phyloP scores from a whole-genome alignment of 2,888 invertebrate genomes.

The Caenorhabditis sp. region DNA sequence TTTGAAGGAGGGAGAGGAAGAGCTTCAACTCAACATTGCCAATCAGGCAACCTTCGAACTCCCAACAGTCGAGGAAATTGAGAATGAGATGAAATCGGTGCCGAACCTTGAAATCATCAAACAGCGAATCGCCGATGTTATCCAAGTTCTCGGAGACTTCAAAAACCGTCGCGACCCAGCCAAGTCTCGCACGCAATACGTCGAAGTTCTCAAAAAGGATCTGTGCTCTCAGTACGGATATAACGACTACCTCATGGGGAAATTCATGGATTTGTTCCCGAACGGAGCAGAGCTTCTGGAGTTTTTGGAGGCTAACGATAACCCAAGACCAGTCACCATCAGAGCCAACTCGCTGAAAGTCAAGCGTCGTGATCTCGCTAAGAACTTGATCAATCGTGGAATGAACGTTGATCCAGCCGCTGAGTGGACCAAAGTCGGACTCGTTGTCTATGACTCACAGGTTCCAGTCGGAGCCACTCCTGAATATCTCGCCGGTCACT shows the following conservation, averaged over 20 bases:
- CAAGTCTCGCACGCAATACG: constrained; percentile 75
- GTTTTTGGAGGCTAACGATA: constrained; percentile 96
- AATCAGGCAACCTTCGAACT: constrained; percentile 72
- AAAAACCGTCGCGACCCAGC: constrained; percentile 74
- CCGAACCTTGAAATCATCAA: constrained; percentile 78
- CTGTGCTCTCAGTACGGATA: constrained; percentile 96
- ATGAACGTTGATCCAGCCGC: constrained; percentile 98
- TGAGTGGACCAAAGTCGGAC: constrained; percentile 98
- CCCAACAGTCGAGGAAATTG: constrained; percentile 79
- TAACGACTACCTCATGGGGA: constrained; percentile 95
- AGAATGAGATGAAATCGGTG: constrained; percentile 74
- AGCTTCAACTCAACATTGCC: constrained; percentile 79
- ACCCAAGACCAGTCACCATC: constrained; percentile 94
- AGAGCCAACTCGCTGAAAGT: constrained; percentile 95
- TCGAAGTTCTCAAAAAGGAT: constrained; percentile 86
- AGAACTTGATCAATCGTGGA: constrained; percentile 94
- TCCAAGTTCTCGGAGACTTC: constrained; percentile 81
- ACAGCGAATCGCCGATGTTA: constrained; percentile 79
- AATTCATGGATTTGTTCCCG: constrained; percentile 93
- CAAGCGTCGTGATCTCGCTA: constrained; percentile 85
- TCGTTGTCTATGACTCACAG: constrained; percentile 96
- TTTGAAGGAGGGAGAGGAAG: constrained; percentile 76
- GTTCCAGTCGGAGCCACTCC: constrained; percentile 98
- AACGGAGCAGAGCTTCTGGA: constrained; percentile 87
- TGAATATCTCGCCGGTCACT: constrained; percentile 98